phyloP scores from a whole-genome alignment of 2,797 vertebrate species.

The Liasis olivaceus region DNA sequence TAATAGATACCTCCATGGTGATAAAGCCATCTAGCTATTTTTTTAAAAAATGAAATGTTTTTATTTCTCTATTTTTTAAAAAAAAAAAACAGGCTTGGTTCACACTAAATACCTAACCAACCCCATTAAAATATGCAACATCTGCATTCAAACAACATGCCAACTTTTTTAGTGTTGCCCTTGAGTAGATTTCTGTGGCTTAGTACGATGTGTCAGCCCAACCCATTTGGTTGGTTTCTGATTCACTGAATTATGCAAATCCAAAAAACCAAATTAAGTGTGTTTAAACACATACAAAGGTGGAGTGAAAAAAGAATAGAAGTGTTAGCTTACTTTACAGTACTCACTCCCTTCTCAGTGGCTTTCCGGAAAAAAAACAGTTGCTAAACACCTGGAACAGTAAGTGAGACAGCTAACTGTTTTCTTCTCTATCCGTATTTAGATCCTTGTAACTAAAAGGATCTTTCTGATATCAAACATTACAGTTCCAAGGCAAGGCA shows the following conservation, averaged over 20 bases:
- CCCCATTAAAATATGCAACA: neutral
- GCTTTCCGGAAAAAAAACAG: neutral
- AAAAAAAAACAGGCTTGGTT: neutral
- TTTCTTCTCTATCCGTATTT: neutral
- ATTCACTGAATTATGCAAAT: neutral
- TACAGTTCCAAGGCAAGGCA: neutral
- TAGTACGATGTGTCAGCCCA: neutral
- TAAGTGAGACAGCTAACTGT: neutral
- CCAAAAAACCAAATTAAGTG: neutral
- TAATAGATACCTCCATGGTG: neutral
- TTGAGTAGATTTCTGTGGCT: neutral
- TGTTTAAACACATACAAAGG: neutral
- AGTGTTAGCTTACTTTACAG: neutral
- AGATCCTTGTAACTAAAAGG: neutral
- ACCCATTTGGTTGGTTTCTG: neutral
- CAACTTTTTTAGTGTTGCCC: neutral
- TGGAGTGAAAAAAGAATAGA: neutral
- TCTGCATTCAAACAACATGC: neutral
- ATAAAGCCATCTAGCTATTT: neutral
- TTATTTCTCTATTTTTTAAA: neutral
- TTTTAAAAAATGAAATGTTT: neutral
- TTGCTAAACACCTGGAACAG: neutral
- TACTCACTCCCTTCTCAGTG: neutral
- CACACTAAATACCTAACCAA: neutral
- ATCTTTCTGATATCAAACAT: neutral